Evolutionary conservation across 2,797 vertebrate species (phyloP), one percentile per base, ranked within the genome.

Genomic region (Sebastes itinus): DNA sequence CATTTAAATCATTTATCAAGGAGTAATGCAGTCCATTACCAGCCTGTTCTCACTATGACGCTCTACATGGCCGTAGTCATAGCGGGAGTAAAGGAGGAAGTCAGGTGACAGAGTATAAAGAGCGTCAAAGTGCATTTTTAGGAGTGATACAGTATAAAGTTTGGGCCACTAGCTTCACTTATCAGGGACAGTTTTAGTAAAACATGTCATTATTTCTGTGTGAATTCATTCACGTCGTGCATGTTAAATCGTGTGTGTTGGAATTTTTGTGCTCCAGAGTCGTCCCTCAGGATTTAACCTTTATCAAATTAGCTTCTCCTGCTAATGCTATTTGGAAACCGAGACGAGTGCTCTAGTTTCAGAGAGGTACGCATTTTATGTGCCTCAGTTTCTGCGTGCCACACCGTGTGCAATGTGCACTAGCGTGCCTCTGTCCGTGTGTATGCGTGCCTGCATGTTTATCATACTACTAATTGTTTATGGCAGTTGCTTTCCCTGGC

Each of bases 401-500:
- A 22, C 4, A 10, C 12, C 25, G 35, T 28, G 61, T 52, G 62
- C 32, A 7, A 7, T 61, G 64, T 55, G 22, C 9, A 30, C 22
- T n/a, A 8, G 63, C 12, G 9, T 67, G 67, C 23, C 27, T 73
- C 7, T 67, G 66, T 66, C n/a, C 7, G 28, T 72, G 58, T 76
- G 60, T 35, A 2, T 71, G 81, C 49, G 25, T 73, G 64, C 54
- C 35, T 85, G 87, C 82, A 77, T 93, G 89, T 89, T 89, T 77
- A 87, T 87, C 86, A 72, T 88, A 79, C 28, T 33, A 16, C 70
- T 91, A 94, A 94, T 91, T 87, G 91, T 86, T 88, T 79, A 71
- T 92, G 90, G 87, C 86, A 90, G 86, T 78, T 87, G 80, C 79
- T 90, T 88, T 89, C 87, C 90, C 86, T 87, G 87, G 77, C 60